phyloP scores from a whole-genome alignment of 2,888 invertebrate genomes.

The Drosophila niveifrons region DNA sequence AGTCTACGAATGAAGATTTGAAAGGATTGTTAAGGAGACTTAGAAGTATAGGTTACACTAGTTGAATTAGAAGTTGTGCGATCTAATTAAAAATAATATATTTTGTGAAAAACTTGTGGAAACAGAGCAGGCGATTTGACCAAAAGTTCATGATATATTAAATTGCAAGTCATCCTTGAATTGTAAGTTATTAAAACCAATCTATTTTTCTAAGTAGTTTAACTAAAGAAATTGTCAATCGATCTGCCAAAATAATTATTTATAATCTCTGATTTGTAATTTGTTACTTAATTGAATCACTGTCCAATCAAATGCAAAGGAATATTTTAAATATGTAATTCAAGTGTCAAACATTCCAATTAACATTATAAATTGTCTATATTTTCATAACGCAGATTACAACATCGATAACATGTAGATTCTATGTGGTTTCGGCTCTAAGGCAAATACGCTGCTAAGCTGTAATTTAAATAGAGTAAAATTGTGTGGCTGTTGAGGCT shows the following conservation, averaged over 20 bases:
- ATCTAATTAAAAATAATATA: background rate
- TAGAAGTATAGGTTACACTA: constrained; percentile 1
- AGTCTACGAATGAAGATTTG: constrained; percentile 52
- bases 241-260: no score
- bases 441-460: background rate
- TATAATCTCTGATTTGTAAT: no score
- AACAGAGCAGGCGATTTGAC: background rate
- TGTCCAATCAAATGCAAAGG: no score
- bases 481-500: constrained; percentile 95
- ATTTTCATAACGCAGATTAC: constrained; percentile 5
- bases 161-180: no score
- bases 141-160: no score
- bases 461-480: constrained; percentile 89
- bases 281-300: no score
- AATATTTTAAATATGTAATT: background rate
- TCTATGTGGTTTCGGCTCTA: constrained; percentile 1
- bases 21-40: background rate
- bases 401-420: constrained; percentile 10
- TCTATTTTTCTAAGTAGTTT: no score
- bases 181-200: no score
- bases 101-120: background rate
- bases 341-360: constrained; percentile 5
- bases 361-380: constrained; percentile 48
- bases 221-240: no score
- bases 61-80: background rate